Evolutionary conservation across 2,797 vertebrate genomes (phyloP), one percentile per base, ranked within the genome.

Genomic region (Chaetophractus vellerosus): DNA sequence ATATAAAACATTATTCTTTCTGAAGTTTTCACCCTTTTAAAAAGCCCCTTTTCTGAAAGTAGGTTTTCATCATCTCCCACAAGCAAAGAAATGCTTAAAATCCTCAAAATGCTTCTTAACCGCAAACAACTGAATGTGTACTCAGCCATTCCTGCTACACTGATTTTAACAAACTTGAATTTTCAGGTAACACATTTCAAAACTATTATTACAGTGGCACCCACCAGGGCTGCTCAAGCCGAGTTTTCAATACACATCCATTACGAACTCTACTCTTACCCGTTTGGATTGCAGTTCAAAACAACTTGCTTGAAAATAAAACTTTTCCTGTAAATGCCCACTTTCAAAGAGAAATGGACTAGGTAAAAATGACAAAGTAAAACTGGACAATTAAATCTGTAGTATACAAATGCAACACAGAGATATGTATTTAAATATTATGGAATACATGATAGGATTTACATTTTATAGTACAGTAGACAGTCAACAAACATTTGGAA

Each of bases 91-190:
- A 92, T 86, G 14, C 63, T 92, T 90, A 72, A 88, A 90, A 61
- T 19, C 48, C 68, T 63, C 36, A 68, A 63, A 96, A 94, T 59
- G 12, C 14, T 71, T 81, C 33, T 31, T 89, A 38, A 57, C 6
- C 78, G 88, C 28, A 89, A 95, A 91, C 61, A 18, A 71, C 48
- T 86, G 69, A 75, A 33, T 89, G 66, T 33, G 7, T 31, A 81
- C 41, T 24, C 45, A 86, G 38, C 8, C 31, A 55, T 78, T 92
- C 55, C 48, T 48, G 57, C 36, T 69, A 90, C 63, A 71, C 26
- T 90, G 90, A 93, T 93, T 97, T 96, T 79, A 94, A 97, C 19
- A 55, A 91, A 78, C 71, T 74, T 95, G 84, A 59, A 84, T 93
- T 96, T 92, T 95, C 68, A 83, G 78, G n/a, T 80, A 94, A 93